Evolutionary conservation across 1,140 invertebrate genomes (phyloP).

Genomic region (Pseudoatta argentina): DNA sequence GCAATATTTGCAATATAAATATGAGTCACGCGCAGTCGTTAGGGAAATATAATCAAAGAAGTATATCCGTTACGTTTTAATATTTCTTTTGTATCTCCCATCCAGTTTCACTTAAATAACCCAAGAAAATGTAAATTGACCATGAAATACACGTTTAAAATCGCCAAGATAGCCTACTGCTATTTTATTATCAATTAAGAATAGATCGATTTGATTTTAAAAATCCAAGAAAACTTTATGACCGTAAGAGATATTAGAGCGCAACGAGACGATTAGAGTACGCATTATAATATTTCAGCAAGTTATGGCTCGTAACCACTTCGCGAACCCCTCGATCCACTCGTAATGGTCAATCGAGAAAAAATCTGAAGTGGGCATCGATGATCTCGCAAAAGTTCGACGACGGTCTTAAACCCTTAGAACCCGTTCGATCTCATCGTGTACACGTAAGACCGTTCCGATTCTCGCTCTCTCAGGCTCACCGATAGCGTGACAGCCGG

Average conservation of each 20-base stretch:
- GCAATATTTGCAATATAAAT: conserved; percentile 32
- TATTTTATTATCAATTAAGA: background rate
- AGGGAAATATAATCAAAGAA: conserved; percentile 6
- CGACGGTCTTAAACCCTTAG: background rate
- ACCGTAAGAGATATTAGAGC: background rate
- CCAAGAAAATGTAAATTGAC: background rate
- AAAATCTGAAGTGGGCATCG: background rate
- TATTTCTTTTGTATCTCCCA: background rate
- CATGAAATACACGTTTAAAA: background rate
- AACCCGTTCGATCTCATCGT: conserved; percentile 36
- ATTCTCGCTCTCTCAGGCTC: conserved; percentile 28
- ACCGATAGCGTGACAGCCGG: conserved; percentile 78
- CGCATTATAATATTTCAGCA: conserved; percentile 12
- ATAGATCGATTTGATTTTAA: background rate
- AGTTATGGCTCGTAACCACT: conserved; percentile 1
- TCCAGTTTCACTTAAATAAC: background rate
- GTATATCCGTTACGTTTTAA: background rate
- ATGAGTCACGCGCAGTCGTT: background rate
- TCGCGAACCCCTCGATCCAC: background rate
- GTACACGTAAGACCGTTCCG: conserved; percentile 38
- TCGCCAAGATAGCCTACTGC: background rate
- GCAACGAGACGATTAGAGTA: background rate
- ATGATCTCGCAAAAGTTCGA: conserved; percentile 15
- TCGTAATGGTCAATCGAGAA: conserved; percentile 1
- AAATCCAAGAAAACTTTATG: background rate